Conservation (phyloP, 23 tunicate genomes). For the Phallusia fumigata region DNA sequence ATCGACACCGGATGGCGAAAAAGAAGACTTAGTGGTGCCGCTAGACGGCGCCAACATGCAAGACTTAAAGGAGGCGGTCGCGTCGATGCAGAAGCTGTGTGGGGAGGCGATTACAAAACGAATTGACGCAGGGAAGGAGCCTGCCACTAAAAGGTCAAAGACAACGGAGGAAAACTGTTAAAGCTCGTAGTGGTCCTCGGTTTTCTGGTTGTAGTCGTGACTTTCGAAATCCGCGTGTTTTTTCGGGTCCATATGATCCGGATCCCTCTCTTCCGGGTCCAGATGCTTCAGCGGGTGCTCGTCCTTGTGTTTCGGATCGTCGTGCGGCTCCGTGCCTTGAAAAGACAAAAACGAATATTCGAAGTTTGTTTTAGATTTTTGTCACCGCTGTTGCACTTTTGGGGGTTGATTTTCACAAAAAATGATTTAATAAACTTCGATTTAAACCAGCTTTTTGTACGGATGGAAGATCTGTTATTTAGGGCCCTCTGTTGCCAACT, state of each 20-base stretch:
- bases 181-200: background rate
- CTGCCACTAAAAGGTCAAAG: background rate
- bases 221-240: slow-evolving; percentile 53
- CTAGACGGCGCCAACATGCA: background rate
- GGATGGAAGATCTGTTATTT: no score
- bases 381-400: no score
- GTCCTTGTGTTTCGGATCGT: slow-evolving; percentile 16
- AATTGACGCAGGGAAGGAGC: slow-evolving; percentile 21
- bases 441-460: no score
- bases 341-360: background rate
- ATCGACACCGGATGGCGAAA: slow-evolving; percentile 13
- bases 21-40: background rate
- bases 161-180: background rate
- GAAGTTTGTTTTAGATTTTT: no score
- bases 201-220: slow-evolving; percentile 15
- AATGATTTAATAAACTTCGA: no score
- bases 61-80: background rate
- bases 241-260: slow-evolving; percentile 49
- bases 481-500: no score
- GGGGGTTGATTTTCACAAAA: no score
- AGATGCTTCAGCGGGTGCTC: slow-evolving; percentile 32
- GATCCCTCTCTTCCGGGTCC: slow-evolving; percentile 47
- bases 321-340: slow-evolving; percentile 47
- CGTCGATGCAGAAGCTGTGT: background rate
- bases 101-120: slow-evolving; percentile 7